These are phyloP conservation scores for Tribolium madens DNA, from an alignment of 1,140 invertebrate species.

Conservation along the genomic window DNA sequence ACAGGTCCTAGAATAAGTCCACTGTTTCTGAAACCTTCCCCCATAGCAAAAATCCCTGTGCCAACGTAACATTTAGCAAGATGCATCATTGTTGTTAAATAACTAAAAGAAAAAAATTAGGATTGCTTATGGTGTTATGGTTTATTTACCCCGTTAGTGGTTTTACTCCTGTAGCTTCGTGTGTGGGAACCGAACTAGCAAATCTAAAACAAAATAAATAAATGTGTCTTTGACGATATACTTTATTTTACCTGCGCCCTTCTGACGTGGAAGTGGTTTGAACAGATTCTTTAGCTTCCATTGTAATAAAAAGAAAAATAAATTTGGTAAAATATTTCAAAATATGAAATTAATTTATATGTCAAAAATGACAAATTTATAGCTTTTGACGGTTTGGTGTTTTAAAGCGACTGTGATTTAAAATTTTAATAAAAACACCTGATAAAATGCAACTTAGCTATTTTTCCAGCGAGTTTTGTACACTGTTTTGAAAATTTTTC, in stretches of 20 bases:
- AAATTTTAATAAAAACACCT: too few relatives aligned
- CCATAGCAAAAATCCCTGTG: slow-evolving; percentile 81
- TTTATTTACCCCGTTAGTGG: background rate
- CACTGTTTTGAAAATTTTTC: too few relatives aligned
- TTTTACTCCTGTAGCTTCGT: background rate
- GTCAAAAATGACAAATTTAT: background rate
- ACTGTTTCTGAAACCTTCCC: slow-evolving; percentile 81
- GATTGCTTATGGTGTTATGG: background rate
- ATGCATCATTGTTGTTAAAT: slow-evolving; percentile 79
- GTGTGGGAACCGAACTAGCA: background rate
- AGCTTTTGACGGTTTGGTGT: background rate
- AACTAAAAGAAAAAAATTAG: slow-evolving; percentile 67
- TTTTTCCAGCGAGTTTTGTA: too few relatives aligned
- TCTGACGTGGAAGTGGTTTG: background rate
- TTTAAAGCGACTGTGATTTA: background rate
- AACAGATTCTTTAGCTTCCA: too few relatives aligned
- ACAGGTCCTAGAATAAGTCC: slow-evolving; percentile 76
- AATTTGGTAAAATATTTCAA: background rate
- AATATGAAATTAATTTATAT: background rate
- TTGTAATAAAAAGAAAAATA: background rate
- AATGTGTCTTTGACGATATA: background rate
- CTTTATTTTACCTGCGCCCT: background rate
- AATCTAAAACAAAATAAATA: background rate
- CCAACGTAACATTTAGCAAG: slow-evolving; percentile 82
- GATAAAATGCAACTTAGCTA: too few relatives aligned